Conservation (phyloP, 2,888 invertebrate species). For the Steinernema carpocapsae region DNA sequence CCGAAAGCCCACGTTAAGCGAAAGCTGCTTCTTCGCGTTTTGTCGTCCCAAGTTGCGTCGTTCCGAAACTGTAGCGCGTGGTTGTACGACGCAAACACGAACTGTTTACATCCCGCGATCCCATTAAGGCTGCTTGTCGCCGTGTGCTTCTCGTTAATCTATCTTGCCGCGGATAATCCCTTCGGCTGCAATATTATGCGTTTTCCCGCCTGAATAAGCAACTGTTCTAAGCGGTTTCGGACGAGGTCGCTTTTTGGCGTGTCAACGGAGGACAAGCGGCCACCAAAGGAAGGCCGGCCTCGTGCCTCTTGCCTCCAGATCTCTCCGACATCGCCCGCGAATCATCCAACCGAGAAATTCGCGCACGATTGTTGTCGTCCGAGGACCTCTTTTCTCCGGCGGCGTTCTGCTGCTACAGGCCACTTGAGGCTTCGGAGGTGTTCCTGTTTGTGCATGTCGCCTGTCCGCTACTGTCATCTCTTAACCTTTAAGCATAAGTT, state of each 20-base stretch:
- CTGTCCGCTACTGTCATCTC: neutral
- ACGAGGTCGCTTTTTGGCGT: conserved; percentile 31
- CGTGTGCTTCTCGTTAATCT: conserved; percentile 25
- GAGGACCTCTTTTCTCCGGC: conserved; percentile 14
- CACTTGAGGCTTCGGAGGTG: neutral
- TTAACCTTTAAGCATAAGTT: conserved; percentile 5
- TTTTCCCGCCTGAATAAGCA: conserved; percentile 31
- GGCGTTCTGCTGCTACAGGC: neutral
- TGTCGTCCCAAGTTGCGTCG: no score
- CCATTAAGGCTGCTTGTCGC: neutral
- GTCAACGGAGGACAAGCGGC: neutral
- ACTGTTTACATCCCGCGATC: conserved; percentile 24
- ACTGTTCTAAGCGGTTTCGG: conserved; percentile 17
- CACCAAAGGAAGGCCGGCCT: neutral
- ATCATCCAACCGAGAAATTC: conserved; percentile 30
- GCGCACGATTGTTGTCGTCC: conserved; percentile 33
- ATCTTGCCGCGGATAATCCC: conserved; percentile 28
- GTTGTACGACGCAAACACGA: no score
- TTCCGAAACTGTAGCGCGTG: no score
- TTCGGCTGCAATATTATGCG: conserved; percentile 4
- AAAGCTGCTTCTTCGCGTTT: no score
- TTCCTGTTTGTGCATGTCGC: conserved; percentile 9
- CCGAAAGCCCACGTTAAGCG: no score
- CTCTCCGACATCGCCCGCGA: conserved; percentile 29
- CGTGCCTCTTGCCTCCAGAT: neutral